Percentiles rank a stretch among this genome's conserved stretches.
Evolutionary conservation across 2,888 invertebrate species (phyloP).

Genomic region (Galerucella calmariensis): DNA sequence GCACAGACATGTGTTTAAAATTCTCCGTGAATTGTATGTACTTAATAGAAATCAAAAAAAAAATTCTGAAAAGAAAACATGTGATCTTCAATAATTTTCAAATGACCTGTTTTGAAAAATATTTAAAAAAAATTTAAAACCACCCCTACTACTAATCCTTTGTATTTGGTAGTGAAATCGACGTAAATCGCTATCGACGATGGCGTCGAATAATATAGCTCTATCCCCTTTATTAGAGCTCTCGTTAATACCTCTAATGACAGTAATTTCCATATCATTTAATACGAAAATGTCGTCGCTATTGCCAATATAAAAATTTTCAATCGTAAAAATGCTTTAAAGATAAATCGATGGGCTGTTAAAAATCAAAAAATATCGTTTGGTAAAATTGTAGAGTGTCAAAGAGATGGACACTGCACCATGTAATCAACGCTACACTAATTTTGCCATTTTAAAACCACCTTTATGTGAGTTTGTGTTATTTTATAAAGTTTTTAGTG

Average conservation of each 20-base stretch:
- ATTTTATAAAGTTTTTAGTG: too few species aligned
- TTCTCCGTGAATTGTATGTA: too few species aligned
- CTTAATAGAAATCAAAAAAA: too few species aligned
- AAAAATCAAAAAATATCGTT: not conserved
- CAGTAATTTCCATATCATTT: slow-evolving; percentile 37
- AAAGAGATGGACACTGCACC: not conserved
- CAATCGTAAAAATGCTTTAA: slow-evolving; percentile 18
- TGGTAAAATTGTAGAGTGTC: not conserved
- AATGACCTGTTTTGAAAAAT: too few species aligned
- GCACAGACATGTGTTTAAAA: too few species aligned
- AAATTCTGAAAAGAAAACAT: too few species aligned
- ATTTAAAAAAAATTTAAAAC: not conserved
- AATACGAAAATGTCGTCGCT: slow-evolving; percentile 26
- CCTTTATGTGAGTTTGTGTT: too few species aligned
- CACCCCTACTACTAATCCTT: not conserved
- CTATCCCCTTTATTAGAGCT: slow-evolving; percentile 34
- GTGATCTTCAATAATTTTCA: too few species aligned
- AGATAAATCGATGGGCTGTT: not conserved
- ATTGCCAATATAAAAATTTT: slow-evolving; percentile 23
- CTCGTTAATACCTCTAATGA: slow-evolving; percentile 33
- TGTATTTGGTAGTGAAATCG: not conserved
- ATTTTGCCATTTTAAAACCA: too few species aligned
- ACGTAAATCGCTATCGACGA: slow-evolving; percentile 31
- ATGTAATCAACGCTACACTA: too few species aligned
- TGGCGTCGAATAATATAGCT: slow-evolving; percentile 34